phyloP scores from a whole-genome alignment of 2,797 vertebrate genomes.

The Cetoscarus ocellatus region DNA sequence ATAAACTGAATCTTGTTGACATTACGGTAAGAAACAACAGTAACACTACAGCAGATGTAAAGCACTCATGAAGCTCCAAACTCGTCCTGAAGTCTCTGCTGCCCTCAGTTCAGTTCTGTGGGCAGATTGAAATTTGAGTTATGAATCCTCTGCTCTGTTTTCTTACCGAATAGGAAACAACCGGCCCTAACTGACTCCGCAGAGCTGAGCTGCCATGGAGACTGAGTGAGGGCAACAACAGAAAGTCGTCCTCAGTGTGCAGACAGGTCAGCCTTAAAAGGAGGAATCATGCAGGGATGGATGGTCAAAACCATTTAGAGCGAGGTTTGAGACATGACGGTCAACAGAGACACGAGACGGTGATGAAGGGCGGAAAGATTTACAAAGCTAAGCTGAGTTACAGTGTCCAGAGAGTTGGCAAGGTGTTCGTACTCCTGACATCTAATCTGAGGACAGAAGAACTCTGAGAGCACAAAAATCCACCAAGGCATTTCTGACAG shows the following conservation, averaged over 20 bases:
- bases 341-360: background rate
- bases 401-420: no score
- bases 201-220: conserved; percentile 29
- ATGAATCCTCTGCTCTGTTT: conserved; percentile 6
- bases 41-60: background rate
- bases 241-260: conserved; percentile 13
- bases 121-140: conserved; percentile 29
- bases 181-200: background rate
- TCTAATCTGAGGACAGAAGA: no score
- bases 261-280: conserved; percentile 49
- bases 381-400: background rate
- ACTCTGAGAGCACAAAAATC: no score
- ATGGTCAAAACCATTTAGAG: conserved; percentile 38
- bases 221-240: conserved; percentile 19
- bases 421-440: no score
- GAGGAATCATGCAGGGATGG: conserved; percentile 33
- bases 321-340: background rate
- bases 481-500: no score
- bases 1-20: background rate
- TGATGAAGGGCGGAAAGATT: background rate
- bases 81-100: conserved; percentile 11
- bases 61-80: background rate
- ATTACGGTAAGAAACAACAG: no score
- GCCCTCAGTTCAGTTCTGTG: background rate
- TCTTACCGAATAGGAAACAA: conserved; percentile 8